phyloP scores from a whole-genome alignment of 1,140 invertebrate genomes.

The Mercenaria mercenaria region DNA sequence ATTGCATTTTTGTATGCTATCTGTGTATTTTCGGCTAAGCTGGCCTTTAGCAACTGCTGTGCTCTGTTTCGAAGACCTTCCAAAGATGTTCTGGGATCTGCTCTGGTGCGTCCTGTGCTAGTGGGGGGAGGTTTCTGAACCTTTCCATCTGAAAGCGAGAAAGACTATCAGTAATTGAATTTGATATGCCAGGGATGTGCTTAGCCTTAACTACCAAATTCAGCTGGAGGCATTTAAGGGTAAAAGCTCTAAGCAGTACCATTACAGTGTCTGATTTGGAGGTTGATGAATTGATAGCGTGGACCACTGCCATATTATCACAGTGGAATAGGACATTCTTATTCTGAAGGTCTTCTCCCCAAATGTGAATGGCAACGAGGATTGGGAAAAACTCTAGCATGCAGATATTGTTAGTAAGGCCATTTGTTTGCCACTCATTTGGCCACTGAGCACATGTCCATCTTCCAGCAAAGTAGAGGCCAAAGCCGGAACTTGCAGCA shows the following conservation, averaged over 20 bases:
- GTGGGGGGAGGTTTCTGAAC: slow-evolving; percentile 11
- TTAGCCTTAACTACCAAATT: slow-evolving; percentile 31
- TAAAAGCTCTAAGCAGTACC: slow-evolving; percentile 7
- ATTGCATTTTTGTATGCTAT: slow-evolving; percentile 18
- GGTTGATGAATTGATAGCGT: slow-evolving; percentile 5
- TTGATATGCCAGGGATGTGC: slow-evolving; percentile 18
- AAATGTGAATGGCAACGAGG: slow-evolving; percentile 14
- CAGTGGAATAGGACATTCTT: not conserved
- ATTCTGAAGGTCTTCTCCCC: not conserved
- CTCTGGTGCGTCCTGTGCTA: not conserved
- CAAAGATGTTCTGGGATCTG: slow-evolving; percentile 10
- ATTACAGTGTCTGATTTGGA: slow-evolving; percentile 28
- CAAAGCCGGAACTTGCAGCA: not conserved
- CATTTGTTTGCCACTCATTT: not conserved
- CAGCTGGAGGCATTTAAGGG: not conserved
- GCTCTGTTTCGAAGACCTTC: slow-evolving; percentile 17
- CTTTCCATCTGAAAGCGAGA: slow-evolving; percentile 49
- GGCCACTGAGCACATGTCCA: not conserved
- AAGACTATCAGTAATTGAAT: slow-evolving; percentile 43
- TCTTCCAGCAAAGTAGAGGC: not conserved
- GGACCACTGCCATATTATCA: slow-evolving; percentile 19
- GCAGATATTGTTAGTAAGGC: not conserved
- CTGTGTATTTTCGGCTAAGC: slow-evolving; percentile 12
- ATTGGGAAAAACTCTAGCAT: slow-evolving; percentile 55
- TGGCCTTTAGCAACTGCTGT: not conserved